Evolutionary conservation across 2,888 invertebrate genomes (phyloP).

Genomic region (Tiliacea aurago): DNA sequence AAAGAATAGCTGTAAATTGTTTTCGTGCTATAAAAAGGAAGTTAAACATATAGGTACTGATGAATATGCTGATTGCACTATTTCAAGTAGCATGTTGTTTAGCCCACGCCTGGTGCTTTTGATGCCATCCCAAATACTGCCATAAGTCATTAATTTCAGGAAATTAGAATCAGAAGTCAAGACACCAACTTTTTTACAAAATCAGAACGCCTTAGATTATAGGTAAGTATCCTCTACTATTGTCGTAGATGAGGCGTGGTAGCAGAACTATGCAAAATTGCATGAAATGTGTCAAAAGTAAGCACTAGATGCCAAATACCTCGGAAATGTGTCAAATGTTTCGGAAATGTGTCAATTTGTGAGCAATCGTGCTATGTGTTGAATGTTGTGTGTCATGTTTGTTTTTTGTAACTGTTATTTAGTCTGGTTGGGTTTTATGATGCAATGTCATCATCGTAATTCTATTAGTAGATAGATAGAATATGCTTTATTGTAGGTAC

Average conservation of each 20-base stretch:
- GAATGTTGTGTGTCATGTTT: constrained; percentile 41
- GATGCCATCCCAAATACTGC: not conserved
- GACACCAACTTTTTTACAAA: not conserved
- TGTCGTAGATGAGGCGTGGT: not conserved
- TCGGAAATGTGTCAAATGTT: constrained; percentile 35
- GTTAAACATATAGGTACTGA: no score
- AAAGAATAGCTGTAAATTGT: not conserved
- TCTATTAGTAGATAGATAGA: not conserved
- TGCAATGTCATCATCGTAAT: constrained; percentile 28
- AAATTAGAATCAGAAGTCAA: not conserved
- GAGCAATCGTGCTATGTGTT: constrained; percentile 27
- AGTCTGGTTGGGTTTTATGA: constrained; percentile 14
- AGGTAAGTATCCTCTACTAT: not conserved
- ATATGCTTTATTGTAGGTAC: not conserved
- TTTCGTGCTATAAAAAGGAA: not conserved
- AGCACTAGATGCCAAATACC: constrained; percentile 18
- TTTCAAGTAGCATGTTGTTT: not conserved
- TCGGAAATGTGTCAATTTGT: constrained; percentile 40
- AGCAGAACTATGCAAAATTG: constrained; percentile 24
- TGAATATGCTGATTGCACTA: not conserved
- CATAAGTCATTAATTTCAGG: not conserved
- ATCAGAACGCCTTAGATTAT: no score
- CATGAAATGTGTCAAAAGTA: constrained; percentile 16
- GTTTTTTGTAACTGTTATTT: constrained; percentile 27
- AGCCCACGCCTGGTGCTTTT: not conserved